phyloP scores from a whole-genome alignment of 2,888 invertebrate genomes.

The Tridacna crocea region DNA sequence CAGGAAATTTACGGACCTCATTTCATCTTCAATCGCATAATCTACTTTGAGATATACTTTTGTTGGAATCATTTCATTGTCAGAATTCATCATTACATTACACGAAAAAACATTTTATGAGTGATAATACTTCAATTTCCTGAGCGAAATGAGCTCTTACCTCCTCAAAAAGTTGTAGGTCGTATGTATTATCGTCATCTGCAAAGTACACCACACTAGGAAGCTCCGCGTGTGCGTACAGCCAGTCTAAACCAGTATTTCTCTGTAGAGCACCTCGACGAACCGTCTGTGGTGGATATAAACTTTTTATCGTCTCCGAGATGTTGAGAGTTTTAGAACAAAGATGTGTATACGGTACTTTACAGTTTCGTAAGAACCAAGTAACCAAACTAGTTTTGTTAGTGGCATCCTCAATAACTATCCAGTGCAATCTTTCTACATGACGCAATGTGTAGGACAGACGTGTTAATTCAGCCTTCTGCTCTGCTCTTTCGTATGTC shows the following conservation, averaged over 20 bases:
- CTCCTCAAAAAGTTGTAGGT: constrained; percentile 94
- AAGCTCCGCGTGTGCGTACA: constrained; percentile 87
- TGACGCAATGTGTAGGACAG: constrained; percentile 93
- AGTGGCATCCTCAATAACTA: constrained; percentile 94
- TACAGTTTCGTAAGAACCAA: constrained; percentile 89
- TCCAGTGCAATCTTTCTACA: constrained; percentile 95
- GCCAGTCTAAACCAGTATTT: constrained; percentile 88
- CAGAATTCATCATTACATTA: no score
- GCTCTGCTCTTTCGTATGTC: constrained; percentile 92
- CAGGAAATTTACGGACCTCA: no score
- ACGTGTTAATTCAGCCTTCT: constrained; percentile 96
- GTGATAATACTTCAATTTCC: no score
- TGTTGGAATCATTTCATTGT: no score
- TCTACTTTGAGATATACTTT: no score
- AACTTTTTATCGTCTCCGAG: constrained; percentile 61
- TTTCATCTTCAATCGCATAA: no score
- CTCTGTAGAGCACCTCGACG: constrained; percentile 85
- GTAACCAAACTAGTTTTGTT: constrained; percentile 89
- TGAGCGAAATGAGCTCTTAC: constrained; percentile 84
- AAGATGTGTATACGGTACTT: constrained; percentile 89
- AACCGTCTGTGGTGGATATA: constrained; percentile 84
- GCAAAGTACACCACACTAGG: constrained; percentile 95
- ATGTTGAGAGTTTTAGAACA: constrained; percentile 89
- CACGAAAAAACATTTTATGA: no score
- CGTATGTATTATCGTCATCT: constrained; percentile 86